phyloP scores from a whole-genome alignment of 2,888 invertebrate species.

The Elysia crispata region DNA sequence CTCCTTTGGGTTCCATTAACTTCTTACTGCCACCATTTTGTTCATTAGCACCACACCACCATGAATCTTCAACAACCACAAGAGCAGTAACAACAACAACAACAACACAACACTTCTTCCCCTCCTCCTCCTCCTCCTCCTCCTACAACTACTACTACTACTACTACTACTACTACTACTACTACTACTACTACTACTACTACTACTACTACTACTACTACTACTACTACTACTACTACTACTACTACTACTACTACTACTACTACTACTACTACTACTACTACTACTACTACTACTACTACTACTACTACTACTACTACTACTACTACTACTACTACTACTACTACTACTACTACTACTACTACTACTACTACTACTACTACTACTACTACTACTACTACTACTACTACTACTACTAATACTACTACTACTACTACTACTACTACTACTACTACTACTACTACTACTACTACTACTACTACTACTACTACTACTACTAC shows the following conservation, averaged over 20 bases:
- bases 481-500: slow-evolving; percentile 9
- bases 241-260: slow-evolving; percentile 9
- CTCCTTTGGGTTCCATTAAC: no score
- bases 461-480: slow-evolving; percentile 9
- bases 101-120: no score
- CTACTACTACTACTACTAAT: no score
- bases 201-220: slow-evolving; percentile 9
- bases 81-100: no score
- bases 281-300: slow-evolving; percentile 9
- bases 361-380: slow-evolving; percentile 9
- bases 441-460: slow-evolving; percentile 9
- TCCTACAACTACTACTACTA: no score
- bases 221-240: slow-evolving; percentile 4
- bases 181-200: slow-evolving; percentile 9
- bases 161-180: slow-evolving; percentile 9
- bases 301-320: slow-evolving; percentile 9
- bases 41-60: no score
- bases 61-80: no score
- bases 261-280: slow-evolving; percentile 9
- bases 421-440: no score
- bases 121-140: no score
- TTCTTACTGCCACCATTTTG: no score
- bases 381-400: slow-evolving; percentile 9
- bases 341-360: slow-evolving; percentile 9
- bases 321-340: slow-evolving; percentile 9